Conservation (phyloP, 2,113 vertebrate genomes). For the Anolis carolinensis region DNA sequence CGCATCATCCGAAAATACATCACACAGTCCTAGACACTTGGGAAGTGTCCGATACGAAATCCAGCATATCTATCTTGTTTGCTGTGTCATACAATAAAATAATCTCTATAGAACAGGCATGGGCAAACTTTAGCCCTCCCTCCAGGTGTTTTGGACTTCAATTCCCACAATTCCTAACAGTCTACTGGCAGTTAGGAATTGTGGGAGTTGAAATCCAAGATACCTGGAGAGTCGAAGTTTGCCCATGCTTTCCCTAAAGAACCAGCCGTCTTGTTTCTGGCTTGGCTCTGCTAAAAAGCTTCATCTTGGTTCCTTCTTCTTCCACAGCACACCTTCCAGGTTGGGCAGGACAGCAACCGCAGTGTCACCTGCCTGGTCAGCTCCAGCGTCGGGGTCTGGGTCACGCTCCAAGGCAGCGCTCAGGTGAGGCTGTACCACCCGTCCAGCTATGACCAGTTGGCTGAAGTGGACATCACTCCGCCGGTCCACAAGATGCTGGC, state of each 20-base stretch:
- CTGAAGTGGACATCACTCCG: constrained; percentile 92
- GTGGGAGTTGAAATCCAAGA: no score
- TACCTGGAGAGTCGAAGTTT: no score
- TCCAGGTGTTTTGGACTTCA: no score
- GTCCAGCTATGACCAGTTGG: constrained; percentile 89
- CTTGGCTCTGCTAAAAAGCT: neutral
- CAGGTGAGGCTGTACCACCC: constrained; percentile 92
- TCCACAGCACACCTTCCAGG: constrained; percentile 86
- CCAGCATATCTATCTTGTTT: no score
- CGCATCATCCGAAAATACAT: no score
- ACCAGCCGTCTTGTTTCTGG: neutral
- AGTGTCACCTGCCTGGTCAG: constrained; percentile 94
- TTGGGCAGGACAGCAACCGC: constrained; percentile 89
- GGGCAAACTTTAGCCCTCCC: no score
- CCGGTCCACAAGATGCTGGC: constrained; percentile 98
- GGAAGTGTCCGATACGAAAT: no score
- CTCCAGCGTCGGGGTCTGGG: constrained; percentile 89
- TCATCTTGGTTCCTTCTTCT: neutral
- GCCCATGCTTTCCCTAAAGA: neutral
- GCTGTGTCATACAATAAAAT: no score
- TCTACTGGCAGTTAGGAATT: no score
- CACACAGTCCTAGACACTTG: no score
- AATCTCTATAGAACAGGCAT: no score
- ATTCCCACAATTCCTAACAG: no score
- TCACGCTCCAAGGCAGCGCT: constrained; percentile 93